phyloP scores from a whole-genome alignment of 1,140 invertebrate species.

The Caenorhabditis briggsae region DNA sequence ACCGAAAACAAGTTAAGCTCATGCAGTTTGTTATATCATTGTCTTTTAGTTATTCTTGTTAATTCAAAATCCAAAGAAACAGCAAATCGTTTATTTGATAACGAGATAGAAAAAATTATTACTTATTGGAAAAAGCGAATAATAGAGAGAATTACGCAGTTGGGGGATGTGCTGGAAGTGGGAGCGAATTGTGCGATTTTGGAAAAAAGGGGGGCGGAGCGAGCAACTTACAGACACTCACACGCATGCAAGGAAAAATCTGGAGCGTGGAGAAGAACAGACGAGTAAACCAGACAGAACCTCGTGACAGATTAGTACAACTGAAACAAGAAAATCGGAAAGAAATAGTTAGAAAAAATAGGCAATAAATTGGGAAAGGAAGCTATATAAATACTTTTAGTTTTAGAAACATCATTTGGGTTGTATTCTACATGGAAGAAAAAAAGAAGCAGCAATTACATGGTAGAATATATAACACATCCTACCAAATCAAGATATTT shows the following conservation, averaged over 20 bases:
- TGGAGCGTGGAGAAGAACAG: neutral
- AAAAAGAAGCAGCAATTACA: neutral
- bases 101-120: neutral
- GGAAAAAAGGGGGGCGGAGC: neutral
- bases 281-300: constrained; percentile 36
- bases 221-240: constrained; percentile 36
- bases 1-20: constrained; percentile 10
- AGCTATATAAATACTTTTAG: constrained; percentile 39
- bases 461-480: neutral
- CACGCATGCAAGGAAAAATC: constrained; percentile 11
- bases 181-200: neutral
- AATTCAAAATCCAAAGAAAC: neutral
- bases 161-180: neutral
- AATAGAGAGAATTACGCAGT: constrained; percentile 18
- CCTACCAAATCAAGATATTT: constrained; percentile 51
- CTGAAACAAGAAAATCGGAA: constrained; percentile 30
- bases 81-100: constrained; percentile 44
- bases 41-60: neutral
- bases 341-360: constrained; percentile 26
- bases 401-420: neutral
- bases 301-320: constrained; percentile 51
- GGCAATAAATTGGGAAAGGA: neutral
- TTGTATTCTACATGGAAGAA: constrained; percentile 21
- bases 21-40: constrained; percentile 13
- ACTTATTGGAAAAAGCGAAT: constrained; percentile 15